These are phyloP conservation scores for Dendrolimus punctatus DNA, from an alignment of 1,140 invertebrate genomes.

Conservation along the genomic window DNA sequence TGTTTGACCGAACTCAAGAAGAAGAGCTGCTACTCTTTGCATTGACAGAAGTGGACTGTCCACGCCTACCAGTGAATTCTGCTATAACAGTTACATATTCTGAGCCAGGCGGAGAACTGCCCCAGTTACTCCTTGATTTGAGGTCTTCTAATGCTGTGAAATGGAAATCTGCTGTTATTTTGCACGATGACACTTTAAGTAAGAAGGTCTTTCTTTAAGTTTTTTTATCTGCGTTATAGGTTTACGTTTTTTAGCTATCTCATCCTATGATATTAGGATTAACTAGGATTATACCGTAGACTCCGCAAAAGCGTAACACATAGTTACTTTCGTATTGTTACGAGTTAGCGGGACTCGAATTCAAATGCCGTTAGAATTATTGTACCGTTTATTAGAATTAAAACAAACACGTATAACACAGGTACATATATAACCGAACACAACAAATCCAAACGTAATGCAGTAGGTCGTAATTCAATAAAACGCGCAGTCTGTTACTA, in stretches of 20 bases:
- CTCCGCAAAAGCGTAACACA: not conserved
- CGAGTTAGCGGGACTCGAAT: too few relatives aligned
- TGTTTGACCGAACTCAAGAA: conserved; percentile 73
- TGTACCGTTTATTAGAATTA: too few relatives aligned
- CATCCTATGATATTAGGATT: too few relatives aligned
- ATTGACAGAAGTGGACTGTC: conserved; percentile 79
- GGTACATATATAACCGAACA: too few relatives aligned
- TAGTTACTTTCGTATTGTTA: not conserved
- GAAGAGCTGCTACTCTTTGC: conserved; percentile 80
- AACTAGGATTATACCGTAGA: too few relatives aligned
- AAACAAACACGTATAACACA: too few relatives aligned
- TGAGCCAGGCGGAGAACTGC: conserved; percentile 76
- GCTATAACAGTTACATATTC: conserved; percentile 82
- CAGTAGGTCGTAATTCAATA: too few relatives aligned
- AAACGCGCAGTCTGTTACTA: too few relatives aligned
- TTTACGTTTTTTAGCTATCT: not conserved
- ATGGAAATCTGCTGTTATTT: conserved; percentile 80
- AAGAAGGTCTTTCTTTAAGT: conserved; percentile 27
- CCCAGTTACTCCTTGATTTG: conserved; percentile 83
- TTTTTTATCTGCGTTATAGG: not conserved
- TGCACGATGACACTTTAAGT: conserved; percentile 83
- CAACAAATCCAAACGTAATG: too few relatives aligned
- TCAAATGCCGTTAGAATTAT: too few relatives aligned
- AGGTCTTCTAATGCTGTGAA: conserved; percentile 73
- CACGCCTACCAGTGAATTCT: conserved; percentile 75